Percentiles rank a stretch among this genome's conserved stretches.
Conservation (phyloP, 2,888 invertebrate genomes). For the Drosophila macrospina region DNA sequence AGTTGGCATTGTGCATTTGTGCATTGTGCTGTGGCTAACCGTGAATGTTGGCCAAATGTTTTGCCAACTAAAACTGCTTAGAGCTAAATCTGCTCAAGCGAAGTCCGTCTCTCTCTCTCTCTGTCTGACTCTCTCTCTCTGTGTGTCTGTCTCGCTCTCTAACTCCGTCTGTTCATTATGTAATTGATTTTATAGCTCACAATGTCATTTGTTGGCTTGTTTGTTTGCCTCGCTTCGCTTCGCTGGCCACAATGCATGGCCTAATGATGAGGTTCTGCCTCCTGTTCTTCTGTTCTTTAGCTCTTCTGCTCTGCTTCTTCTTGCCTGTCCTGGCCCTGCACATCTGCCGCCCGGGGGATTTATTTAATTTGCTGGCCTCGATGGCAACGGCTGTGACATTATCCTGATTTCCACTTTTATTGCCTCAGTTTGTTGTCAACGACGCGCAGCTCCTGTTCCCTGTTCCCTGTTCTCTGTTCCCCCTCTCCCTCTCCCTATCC, state of each 20-base stretch:
- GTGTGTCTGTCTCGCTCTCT: not conserved
- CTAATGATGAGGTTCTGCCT: conserved; percentile 50
- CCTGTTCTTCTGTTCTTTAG: not conserved
- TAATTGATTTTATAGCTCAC: conserved; percentile 75
- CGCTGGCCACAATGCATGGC: conserved; percentile 50
- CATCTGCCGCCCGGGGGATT: conserved; percentile 79
- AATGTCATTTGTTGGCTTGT: conserved; percentile 49
- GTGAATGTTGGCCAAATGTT: conserved; percentile 50
- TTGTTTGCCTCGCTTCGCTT: conserved; percentile 50
- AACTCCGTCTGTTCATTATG: conserved; percentile 66
- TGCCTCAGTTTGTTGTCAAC: conserved; percentile 66
- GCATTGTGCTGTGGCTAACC: conserved; percentile 39
- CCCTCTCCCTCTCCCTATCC: not conserved
- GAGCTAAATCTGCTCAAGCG: conserved; percentile 19
- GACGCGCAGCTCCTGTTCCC: conserved; percentile 34
- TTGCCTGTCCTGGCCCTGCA: conserved; percentile 32
- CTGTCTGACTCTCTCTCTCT: not conserved
- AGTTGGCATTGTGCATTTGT: conserved; percentile 11
- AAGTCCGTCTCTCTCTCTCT: not conserved
- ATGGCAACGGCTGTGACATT: conserved; percentile 65
- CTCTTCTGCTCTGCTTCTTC: not conserved
- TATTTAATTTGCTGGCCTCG: conserved; percentile 78
- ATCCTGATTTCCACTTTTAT: conserved; percentile 79
- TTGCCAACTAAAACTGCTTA: conserved; percentile 43
- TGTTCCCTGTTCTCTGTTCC: too few species aligned